Conservation (phyloP, 1,140 invertebrate genomes). For the Hyphantria cunea region DNA sequence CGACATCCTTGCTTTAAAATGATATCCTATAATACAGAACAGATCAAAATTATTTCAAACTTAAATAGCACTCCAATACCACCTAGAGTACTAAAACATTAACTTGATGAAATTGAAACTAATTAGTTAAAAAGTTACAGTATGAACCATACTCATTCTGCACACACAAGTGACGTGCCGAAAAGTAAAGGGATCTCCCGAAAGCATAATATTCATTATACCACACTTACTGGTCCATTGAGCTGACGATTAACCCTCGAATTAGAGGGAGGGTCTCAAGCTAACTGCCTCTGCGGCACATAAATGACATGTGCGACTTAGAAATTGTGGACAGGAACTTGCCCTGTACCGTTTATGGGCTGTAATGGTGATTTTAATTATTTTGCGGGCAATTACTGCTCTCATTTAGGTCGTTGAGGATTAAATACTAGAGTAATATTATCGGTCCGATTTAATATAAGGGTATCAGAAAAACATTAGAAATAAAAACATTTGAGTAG, state of each 20-base stretch:
- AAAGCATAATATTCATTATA: constrained; percentile 63
- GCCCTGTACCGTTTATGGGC: constrained; percentile 19
- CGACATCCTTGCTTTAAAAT: too few relatives aligned
- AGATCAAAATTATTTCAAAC: too few relatives aligned
- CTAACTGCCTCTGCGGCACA: constrained; percentile 60
- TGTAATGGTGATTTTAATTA: constrained; percentile 31
- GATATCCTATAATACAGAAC: too few relatives aligned
- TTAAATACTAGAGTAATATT: constrained; percentile 8
- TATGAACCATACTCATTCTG: too few relatives aligned
- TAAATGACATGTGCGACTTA: constrained; percentile 60
- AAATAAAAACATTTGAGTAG: too few relatives aligned
- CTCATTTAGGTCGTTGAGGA: constrained; percentile 7
- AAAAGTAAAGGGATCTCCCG: constrained; percentile 38
- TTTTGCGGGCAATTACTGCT: constrained; percentile 26
- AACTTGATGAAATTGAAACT: too few relatives aligned
- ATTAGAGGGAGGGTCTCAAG: constrained; percentile 54
- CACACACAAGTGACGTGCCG: constrained; percentile 11
- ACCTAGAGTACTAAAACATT: too few relatives aligned
- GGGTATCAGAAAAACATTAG: too few relatives aligned
- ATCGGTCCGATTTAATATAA: background rate
- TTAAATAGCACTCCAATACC: too few relatives aligned
- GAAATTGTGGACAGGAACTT: constrained; percentile 32
- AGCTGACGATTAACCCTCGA: constrained; percentile 65
- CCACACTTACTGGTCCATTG: constrained; percentile 50
- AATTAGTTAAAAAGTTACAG: too few relatives aligned